Base-by-base conservation (phyloP, 2,113 vertebrate species). In the Siphamia tubifer region DNA sequence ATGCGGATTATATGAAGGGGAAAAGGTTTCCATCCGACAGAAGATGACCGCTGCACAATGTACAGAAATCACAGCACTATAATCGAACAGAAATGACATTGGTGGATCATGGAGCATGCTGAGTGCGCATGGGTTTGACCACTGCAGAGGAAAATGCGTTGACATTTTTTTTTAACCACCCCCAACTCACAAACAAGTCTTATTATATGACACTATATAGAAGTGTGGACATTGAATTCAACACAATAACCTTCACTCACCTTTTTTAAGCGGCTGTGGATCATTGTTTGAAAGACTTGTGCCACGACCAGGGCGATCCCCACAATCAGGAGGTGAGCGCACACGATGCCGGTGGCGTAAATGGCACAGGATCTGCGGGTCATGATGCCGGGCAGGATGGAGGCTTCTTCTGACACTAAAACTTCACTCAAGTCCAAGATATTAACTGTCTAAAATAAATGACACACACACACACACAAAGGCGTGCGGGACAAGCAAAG, bases 221-320 rank as follows among this genome's bases (percentile, higher is more conserved):
- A 34, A 30, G 20, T 45, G 31, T 16, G 10, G 28, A 10, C n/a
- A n/a, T n/a, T n/a, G n/a, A n/a, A n/a, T 13, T 47, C 0, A 8
- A 27, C n/a, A n/a, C 5, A 17, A 15, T 11, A 6, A 5, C 5
- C 10, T 11, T n/a, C 3, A 43, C 88, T 87, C 31, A 94, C 93
- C 90, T 93, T 85, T 81, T 94, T 94, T 49, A 94, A 61, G 42
- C 92, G 85, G 62, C 79, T 90, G 48, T 92, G 79, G 10, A 94
- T 93, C 86, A 92, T 79, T 32, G 92, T 94, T 78, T 93, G 93
- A 79, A 93, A 94, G 89, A 93, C 91, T 76, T 94, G 93, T 74
- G 88, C 91, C 79, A 93, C 88, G 32, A 93, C 79, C 80, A 94
- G 79, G 68, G 90, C 92, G 86, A 94, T 93, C 47, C 93, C 93